Evolutionary conservation across 2,888 invertebrate species (phyloP), one percentile per base, ranked within the genome.

Genomic region (Monopis laevigella): DNA sequence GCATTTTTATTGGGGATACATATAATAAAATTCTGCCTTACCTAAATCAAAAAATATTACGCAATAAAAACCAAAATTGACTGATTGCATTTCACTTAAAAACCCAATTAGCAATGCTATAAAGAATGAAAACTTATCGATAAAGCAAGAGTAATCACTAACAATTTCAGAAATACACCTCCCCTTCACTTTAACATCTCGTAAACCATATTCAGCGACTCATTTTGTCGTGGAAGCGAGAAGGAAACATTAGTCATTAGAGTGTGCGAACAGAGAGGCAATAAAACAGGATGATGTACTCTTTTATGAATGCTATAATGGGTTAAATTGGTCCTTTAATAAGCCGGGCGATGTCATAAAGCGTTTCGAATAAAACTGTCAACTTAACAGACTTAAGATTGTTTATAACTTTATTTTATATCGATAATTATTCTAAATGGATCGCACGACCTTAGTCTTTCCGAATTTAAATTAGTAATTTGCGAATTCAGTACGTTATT

Each of bases 291-390:
- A 74, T 75, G 75, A 75, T 69, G 71, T 65, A 70, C 69, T 65
- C 65, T 71, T 70, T 73, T 74, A 72, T 70, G 69, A 71, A 66
- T 67, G 64, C 65, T 65, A 66, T 75, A 77, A 75, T 77, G 74
- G 74, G 70, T 77, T 73, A 71, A 77, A 78, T 75, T 74, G 75
- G 75, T 74, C 47, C 49, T 48, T 69, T 69, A 72, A 69, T 70
- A 70, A 70, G 67, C 62, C 59, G 59, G 59, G 57, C 61, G 59
- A 64, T 62, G 64, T 65, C 66, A 64, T 67, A 67, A 69, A 69
- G 61, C 58, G 64, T 59, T 58, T 62, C 58, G 53, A 65, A 66
- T 68, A 66, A 66, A 69, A 62, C 68, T 65, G 68, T 62, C 61
- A 56, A 51, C 58, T 55, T 56, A 52, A 56, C 39, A 57, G 55